phyloP scores from a whole-genome alignment of 2,113 vertebrate genomes.

The Stomatorhinus ivindoensis region DNA sequence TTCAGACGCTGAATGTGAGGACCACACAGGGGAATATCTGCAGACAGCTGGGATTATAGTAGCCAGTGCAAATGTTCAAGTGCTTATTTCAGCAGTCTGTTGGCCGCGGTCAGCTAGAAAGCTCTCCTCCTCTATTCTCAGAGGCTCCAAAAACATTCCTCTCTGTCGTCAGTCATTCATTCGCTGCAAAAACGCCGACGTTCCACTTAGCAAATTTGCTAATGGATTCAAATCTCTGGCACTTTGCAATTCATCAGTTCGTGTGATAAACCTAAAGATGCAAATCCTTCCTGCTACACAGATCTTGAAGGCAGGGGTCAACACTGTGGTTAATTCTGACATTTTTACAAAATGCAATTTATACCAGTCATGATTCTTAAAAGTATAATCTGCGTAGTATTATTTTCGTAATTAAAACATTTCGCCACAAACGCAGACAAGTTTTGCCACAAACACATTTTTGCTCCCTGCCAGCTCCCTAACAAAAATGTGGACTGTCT shows the following conservation, averaged over 20 bases:
- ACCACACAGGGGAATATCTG: not conserved
- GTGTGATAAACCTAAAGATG: not conserved
- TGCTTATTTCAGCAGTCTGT: constrained; percentile 36
- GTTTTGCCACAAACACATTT: not conserved
- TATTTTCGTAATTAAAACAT: not conserved
- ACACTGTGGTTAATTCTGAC: not conserved
- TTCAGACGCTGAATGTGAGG: not conserved
- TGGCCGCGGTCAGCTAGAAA: constrained; percentile 20
- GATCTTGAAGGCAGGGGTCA: not conserved
- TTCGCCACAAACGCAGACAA: not conserved
- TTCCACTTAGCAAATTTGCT: constrained; percentile 32
- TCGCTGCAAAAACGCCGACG: constrained; percentile 26
- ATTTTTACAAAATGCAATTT: not conserved
- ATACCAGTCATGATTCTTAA: not conserved
- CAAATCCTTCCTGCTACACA: not conserved
- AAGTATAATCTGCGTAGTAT: not conserved
- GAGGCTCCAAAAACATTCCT: constrained; percentile 45
- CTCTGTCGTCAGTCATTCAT: constrained; percentile 37
- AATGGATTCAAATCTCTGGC: constrained; percentile 26
- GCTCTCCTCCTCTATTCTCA: constrained; percentile 47
- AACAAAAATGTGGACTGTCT: not conserved
- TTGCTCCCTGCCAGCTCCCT: not conserved
- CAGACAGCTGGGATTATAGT: not conserved
- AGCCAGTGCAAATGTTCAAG: not conserved
- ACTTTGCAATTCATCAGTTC: no score